A percentile compares a stretch with the other conserved stretches of the same genome.
phyloP scores from a whole-genome alignment of 1,140 invertebrate species.

The Zaprionus vittiger region DNA sequence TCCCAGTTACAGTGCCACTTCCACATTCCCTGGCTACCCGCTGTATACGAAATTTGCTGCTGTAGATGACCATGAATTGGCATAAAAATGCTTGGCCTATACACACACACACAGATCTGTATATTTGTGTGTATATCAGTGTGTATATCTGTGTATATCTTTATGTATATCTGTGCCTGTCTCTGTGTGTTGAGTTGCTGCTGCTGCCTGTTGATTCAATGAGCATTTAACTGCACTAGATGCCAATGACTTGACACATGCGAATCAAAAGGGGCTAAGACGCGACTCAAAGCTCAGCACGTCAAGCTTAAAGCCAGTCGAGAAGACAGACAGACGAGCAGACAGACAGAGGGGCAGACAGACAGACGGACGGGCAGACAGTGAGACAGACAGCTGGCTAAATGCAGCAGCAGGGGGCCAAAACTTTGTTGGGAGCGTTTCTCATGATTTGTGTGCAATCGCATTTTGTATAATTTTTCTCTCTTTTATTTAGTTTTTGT shows the following conservation, averaged over 20 bases:
- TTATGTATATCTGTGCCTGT: not conserved
- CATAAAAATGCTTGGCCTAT: slow-evolving; percentile 56
- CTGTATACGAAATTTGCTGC: slow-evolving; percentile 25
- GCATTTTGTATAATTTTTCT: slow-evolving; percentile 46
- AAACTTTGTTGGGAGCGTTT: slow-evolving; percentile 47
- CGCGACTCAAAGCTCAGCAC: slow-evolving; percentile 43
- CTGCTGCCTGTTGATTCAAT: slow-evolving; percentile 67
- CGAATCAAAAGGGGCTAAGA: slow-evolving; percentile 67
- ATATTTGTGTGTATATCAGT: not conserved
- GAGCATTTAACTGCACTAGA: slow-evolving; percentile 80
- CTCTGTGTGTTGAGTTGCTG: slow-evolving; percentile 31
- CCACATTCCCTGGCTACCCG: not conserved
- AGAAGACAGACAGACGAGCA: slow-evolving; percentile 32
- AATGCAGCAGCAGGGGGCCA: slow-evolving; percentile 40
- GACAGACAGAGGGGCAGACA: slow-evolving; percentile 1
- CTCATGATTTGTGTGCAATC: slow-evolving; percentile 59
- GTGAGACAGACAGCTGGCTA: slow-evolving; percentile 32
- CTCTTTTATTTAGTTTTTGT: slow-evolving; percentile 14
- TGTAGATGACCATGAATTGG: slow-evolving; percentile 66
- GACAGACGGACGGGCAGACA: slow-evolving; percentile 9
- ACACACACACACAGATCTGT: not conserved
- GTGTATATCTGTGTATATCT: not conserved
- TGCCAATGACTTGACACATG: slow-evolving; percentile 83
- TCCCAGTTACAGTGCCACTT: not conserved
- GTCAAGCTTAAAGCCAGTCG: slow-evolving; percentile 43